Conservation (phyloP, 2,888 invertebrate species). For the Venustoraphidia nigricollis region DNA sequence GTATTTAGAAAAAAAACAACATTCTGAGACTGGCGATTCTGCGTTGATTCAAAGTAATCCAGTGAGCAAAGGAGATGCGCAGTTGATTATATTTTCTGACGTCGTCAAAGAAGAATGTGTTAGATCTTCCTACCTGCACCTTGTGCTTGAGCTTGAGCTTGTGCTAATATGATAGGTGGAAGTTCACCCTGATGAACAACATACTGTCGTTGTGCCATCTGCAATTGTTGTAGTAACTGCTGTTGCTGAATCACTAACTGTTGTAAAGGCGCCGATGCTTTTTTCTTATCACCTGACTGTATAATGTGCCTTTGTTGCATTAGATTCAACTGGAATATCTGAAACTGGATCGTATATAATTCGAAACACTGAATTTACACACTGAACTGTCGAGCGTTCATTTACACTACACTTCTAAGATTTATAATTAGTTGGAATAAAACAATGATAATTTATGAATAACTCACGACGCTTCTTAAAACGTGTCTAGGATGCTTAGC, state of each 20-base stretch:
- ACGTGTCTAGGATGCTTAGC: too few relatives aligned
- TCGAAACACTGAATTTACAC: too few relatives aligned
- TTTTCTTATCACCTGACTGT: slow-evolving; percentile 45
- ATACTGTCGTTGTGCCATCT: slow-evolving; percentile 72
- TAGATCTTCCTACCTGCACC: slow-evolving; percentile 25
- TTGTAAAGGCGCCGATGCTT: slow-evolving; percentile 53
- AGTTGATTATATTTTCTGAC: background rate
- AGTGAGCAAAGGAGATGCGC: background rate
- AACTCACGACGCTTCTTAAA: too few relatives aligned
- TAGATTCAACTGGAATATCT: slow-evolving; percentile 66
- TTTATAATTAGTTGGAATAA: too few relatives aligned
- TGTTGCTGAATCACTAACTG: slow-evolving; percentile 67
- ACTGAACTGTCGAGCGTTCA: too few relatives aligned
- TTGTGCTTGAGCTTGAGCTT: slow-evolving; percentile 24
- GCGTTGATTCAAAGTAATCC: background rate
- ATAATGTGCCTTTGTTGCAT: slow-evolving; percentile 62
- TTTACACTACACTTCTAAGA: too few relatives aligned
- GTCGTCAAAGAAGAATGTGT: background rate
- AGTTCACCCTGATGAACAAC: slow-evolving; percentile 61
- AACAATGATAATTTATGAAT: too few relatives aligned
- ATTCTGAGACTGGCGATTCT: background rate
- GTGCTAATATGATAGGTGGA: slow-evolving; percentile 44
- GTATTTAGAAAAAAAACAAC: too few relatives aligned
- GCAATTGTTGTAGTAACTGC: slow-evolving; percentile 67
- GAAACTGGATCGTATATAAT: too few relatives aligned